Evolutionary conservation across 2,113 vertebrate species (phyloP), one percentile per base, ranked within the genome.

Genomic region (Atrichornis clamosus): DNA sequence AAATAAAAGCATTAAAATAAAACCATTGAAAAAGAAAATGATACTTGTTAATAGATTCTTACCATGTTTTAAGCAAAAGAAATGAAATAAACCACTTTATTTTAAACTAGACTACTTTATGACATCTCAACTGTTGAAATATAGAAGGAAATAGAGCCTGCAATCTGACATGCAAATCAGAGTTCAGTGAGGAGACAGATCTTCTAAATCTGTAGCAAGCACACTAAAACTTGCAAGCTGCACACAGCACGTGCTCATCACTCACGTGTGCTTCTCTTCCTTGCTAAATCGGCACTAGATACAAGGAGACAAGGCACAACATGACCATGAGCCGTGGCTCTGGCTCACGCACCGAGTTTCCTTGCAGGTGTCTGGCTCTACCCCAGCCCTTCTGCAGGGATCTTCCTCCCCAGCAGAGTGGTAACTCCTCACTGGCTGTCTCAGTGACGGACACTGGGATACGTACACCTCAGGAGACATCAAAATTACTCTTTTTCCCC

Each of bases 301-400:
- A 20, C 62, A 39, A 68, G 63, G 28, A 77, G 67, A 73, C 13
- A 49, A 46, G 62, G 46, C 50, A 56, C 28, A 65, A 52, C 2
- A 2, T 30, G 62, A 62, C 30, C n/a, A 3, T 4, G 49, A 68
- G 46, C 33, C 0, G 0, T 27, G 60, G 32, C 81, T 84, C 69
- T 89, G 49, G 64, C 42, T 35, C 16, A 59, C 47, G 17, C 3
- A 1, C 39, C 0, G 1, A 12, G n/a, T 20, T 33, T 21, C 35
- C 27, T 55, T 46, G 47, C 32, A 53, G 37, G 58, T 1, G 1
- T 9, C 63, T 70, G 46, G 59, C 62, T 37, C 32, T 81, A 39
- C 14, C 42, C 37, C 50, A 65, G 33, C 30, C 73, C 9, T 28
- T 81, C 62, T 32, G 58, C 63, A 64, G 49, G 68, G 32, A 52